A percentile compares a stretch with the other conserved stretches of the same genome.
Evolutionary conservation across 1,140 invertebrate genomes (phyloP).

Genomic region (Ceratitis capitata): DNA sequence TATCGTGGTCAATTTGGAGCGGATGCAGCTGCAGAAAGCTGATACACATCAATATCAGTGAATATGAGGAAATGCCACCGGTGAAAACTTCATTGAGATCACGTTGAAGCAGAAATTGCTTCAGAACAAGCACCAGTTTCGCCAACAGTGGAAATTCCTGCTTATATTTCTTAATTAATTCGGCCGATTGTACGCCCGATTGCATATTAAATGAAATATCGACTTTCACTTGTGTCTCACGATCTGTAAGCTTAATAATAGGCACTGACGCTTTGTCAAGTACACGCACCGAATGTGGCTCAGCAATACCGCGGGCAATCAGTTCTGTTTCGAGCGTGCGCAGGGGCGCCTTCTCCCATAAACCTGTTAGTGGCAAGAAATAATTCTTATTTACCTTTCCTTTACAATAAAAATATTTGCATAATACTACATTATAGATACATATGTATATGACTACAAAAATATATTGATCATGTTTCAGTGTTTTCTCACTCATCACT

Average conservation of each 20-base stretch:
- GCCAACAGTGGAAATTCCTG: conserved; percentile 84
- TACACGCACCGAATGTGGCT: conserved; percentile 90
- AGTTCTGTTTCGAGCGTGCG: conserved; percentile 90
- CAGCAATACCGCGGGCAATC: conserved; percentile 87
- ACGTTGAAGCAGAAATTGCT: conserved; percentile 96
- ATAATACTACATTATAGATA: neutral
- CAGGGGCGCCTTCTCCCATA: conserved; percentile 92
- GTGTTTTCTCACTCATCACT: conserved; percentile 68
- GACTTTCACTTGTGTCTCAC: conserved; percentile 90
- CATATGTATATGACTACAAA: no score
- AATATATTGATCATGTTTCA: neutral
- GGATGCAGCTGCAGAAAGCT: conserved; percentile 89
- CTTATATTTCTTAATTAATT: conserved; percentile 90
- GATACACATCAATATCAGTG: conserved; percentile 97
- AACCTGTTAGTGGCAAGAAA: conserved; percentile 70
- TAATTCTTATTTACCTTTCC: neutral
- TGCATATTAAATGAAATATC: conserved; percentile 99
- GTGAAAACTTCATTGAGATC: conserved; percentile 99
- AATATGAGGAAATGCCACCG: conserved; percentile 97
- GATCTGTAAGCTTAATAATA: conserved; percentile 97
- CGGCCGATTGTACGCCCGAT: conserved; percentile 93
- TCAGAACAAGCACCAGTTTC: conserved; percentile 95
- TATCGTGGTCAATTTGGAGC: conserved; percentile 70
- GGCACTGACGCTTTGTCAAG: conserved; percentile 97
- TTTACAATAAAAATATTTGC: neutral